phyloP scores from a whole-genome alignment of 2,888 invertebrate genomes.

The Silvanus unidentatus region DNA sequence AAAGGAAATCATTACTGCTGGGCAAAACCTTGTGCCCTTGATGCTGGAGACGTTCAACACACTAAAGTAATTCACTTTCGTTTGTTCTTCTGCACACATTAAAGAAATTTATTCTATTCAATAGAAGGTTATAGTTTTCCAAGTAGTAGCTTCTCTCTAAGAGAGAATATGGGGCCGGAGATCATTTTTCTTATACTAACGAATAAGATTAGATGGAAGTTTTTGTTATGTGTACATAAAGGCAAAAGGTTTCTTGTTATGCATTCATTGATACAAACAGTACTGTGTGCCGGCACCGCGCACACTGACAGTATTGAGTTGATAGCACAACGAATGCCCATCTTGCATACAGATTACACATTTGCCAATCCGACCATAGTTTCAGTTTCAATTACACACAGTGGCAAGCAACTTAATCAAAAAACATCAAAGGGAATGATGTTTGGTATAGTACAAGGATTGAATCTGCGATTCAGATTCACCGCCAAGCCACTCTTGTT shows the following conservation, averaged over 20 bases:
- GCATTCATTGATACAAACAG: slow-evolving; percentile 18
- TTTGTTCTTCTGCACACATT: no score
- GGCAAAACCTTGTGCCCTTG: no score
- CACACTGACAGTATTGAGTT: slow-evolving; percentile 19
- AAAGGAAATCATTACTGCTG: no score
- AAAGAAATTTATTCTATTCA: no score
- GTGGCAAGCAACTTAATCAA: slow-evolving; percentile 39
- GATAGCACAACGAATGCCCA: slow-evolving; percentile 26
- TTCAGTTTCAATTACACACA: slow-evolving; percentile 42
- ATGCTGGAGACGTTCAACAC: no score
- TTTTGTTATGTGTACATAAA: neutral
- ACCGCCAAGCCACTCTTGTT: slow-evolving; percentile 14
- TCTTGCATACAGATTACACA: slow-evolving; percentile 45
- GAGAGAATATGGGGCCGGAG: no score
- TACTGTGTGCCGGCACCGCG: neutral
- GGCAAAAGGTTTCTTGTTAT: neutral
- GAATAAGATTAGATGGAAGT: neutral
- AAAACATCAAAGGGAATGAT: slow-evolving; percentile 42
- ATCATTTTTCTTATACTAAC: no score
- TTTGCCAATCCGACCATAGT: slow-evolving; percentile 39
- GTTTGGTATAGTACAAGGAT: slow-evolving; percentile 33
- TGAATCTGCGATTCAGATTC: slow-evolving; percentile 38
- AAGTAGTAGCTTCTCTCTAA: no score
- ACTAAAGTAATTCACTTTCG: no score
- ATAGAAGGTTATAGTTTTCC: no score